These are phyloP conservation scores for Cottus gobio DNA, from an alignment of 2,113 vertebrate genomes.

Conservation along the genomic window DNA sequence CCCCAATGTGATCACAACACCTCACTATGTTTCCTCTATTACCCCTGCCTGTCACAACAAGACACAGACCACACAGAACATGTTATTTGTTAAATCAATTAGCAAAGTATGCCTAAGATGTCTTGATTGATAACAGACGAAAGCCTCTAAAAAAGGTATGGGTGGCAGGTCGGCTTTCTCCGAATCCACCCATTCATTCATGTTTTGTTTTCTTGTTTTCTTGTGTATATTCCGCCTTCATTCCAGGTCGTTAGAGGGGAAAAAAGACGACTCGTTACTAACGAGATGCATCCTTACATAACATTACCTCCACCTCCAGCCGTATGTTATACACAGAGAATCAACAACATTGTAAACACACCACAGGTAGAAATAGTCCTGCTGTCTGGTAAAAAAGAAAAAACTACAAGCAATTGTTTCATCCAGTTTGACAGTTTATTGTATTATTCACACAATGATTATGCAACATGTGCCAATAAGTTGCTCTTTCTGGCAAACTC, in stretches of 20 bases:
- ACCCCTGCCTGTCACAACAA: slow-evolving; percentile 30
- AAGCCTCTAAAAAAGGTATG: not conserved
- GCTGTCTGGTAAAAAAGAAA: slow-evolving; percentile 4
- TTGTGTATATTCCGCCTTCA: slow-evolving; percentile 12
- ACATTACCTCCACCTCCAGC: slow-evolving; percentile 38
- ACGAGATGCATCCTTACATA: slow-evolving; percentile 39
- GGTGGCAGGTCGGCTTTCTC: slow-evolving; percentile 8
- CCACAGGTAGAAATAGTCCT: slow-evolving; percentile 33
- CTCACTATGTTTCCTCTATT: slow-evolving; percentile 29
- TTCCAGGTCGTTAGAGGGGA: not conserved
- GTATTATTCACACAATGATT: slow-evolving; percentile 48
- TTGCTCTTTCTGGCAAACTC: slow-evolving; percentile 15
- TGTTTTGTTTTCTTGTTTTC: not conserved
- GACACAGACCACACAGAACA: slow-evolving; percentile 26
- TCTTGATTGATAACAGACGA: slow-evolving; percentile 33
- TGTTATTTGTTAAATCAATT: slow-evolving; percentile 33
- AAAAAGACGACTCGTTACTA: slow-evolving; percentile 21
- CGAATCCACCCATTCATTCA: not conserved
- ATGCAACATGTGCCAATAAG: slow-evolving; percentile 49
- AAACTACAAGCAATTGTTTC: slow-evolving; percentile 26
- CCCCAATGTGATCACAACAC: slow-evolving; percentile 24
- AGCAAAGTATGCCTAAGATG: slow-evolving; percentile 44
- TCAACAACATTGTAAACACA: slow-evolving; percentile 30
- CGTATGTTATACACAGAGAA: not conserved
- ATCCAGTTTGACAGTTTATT: slow-evolving; percentile 37